phyloP scores from a whole-genome alignment of 2,888 invertebrate genomes.

The Cantharis nigra region DNA sequence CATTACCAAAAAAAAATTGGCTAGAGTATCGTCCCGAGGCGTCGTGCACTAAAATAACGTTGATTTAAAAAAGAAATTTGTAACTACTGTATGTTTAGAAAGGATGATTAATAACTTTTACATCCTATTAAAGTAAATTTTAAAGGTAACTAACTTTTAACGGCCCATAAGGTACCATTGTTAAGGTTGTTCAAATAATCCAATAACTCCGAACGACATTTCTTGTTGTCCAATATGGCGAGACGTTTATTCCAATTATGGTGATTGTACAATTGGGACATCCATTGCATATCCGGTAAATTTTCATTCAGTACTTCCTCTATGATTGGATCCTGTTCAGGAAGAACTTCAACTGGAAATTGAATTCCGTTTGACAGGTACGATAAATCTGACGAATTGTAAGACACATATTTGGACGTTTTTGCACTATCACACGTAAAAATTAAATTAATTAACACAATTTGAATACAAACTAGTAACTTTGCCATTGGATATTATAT shows the following conservation, averaged over 20 bases:
- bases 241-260: conserved; percentile 58
- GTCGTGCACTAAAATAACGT: conserved; percentile 69
- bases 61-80: conserved; percentile 1
- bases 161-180: conserved; percentile 73
- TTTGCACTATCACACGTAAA: conserved; percentile 32
- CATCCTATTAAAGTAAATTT: not conserved
- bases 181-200: conserved; percentile 62
- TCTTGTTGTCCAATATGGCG: conserved; percentile 35
- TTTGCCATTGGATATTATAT: conserved; percentile 19
- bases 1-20: conserved; percentile 78
- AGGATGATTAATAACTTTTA: not conserved
- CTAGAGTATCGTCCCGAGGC: conserved; percentile 80
- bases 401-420: conserved; percentile 40
- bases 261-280: conserved; percentile 68
- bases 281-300: conserved; percentile 66
- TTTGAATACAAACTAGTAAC: conserved; percentile 22
- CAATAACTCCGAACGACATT: conserved; percentile 62
- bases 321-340: conserved; percentile 37
- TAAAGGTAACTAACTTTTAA: conserved; percentile 69
- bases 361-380: conserved; percentile 54
- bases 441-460: conserved; percentile 31
- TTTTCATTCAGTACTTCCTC: conserved; percentile 32
- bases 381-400: conserved; percentile 53
- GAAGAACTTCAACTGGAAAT: conserved; percentile 45
- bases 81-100: not conserved